Evolutionary conservation across 2,888 invertebrate species (phyloP), one percentile per base, ranked within the genome.

Genomic region (Proisotoma minuta): DNA sequence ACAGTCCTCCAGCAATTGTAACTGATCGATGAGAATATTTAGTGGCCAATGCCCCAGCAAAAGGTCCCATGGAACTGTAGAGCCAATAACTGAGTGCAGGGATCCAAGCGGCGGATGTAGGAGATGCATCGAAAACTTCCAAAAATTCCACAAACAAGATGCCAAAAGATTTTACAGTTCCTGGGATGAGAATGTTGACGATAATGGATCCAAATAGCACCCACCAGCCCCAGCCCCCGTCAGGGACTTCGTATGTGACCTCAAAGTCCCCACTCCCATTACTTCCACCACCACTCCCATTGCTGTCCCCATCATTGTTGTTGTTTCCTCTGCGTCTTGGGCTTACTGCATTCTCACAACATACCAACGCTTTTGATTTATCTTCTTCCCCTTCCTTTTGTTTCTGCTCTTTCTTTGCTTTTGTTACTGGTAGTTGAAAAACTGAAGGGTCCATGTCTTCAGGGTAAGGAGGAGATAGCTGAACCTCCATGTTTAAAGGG

Each of bases 11-110:
- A 26, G 91, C 79, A 15, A 91, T 79, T 0, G 91, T 91, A 29
- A 92, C 91, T 12, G 88, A 87, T 52, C 89, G 80, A 75, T 89
- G 91, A 24, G 91, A 90, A 82, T 88, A 90, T 76, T 85, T 87
- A 66, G 90, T 86, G 0, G 91, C 90, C 57, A 92, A 79, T 71
- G 91, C 86, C 74, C 91, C 91, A 10, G 91, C 90, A 47, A 92
- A 76, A 15, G 92, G 92, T 90, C 91, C 91, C 76, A 91, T 81
- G 71, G 91, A 91, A 78, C 90, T 91, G 81, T 91, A 91, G 2
- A 91, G 81, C 77, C 91, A 91, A 77, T 91, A 91, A 75, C 91
- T 91, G 5, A 91, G 78, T 0, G 91, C 89, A n/a, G 90, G 90
- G 72, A 91, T 89, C 69, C 69, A 67, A 0, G 89, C 85, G 0